Percentiles rank a stretch among this genome's conserved stretches.
Evolutionary conservation across 1,140 invertebrate species (phyloP).

Genomic region (Sycobia sp.): DNA sequence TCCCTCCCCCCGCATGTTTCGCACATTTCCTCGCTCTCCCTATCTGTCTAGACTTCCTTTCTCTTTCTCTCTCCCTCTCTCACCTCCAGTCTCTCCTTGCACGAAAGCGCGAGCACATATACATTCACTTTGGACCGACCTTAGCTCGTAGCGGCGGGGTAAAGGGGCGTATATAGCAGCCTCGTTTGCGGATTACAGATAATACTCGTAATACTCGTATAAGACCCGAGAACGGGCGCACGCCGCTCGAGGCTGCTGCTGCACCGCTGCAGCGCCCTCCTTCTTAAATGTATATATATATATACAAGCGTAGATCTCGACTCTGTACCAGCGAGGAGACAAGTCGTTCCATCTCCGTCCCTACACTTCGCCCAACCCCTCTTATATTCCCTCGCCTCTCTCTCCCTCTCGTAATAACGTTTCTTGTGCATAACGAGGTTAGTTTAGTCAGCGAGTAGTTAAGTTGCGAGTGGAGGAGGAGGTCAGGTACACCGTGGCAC

Average conservation of each 20-base stretch:
- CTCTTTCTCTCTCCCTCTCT: conserved; percentile 3
- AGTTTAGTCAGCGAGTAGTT: conserved; percentile 42
- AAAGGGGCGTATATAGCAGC: neutral
- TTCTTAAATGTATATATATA: too few species aligned
- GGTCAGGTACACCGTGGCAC: neutral
- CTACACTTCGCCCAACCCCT: too few species aligned
- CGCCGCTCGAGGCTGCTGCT: neutral
- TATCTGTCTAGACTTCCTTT: too few species aligned
- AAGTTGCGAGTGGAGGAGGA: conserved; percentile 2
- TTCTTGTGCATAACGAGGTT: conserved; percentile 45
- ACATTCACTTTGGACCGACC: neutral
- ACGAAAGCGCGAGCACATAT: too few species aligned
- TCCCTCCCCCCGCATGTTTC: neutral
- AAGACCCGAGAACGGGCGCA: neutral
- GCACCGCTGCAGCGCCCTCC: too few species aligned
- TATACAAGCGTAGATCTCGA: conserved; percentile 14
- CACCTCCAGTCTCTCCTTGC: neutral
- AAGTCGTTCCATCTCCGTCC: conserved; percentile 2
- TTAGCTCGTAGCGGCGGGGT: neutral
- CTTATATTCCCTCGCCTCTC: neutral
- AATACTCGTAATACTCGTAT: conserved; percentile 20
- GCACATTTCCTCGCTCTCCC: too few species aligned
- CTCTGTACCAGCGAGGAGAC: neutral
- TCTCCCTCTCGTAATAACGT: conserved; percentile 37
- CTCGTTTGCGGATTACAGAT: conserved; percentile 22